Percentiles rank a stretch among this genome's conserved stretches.
Evolutionary conservation across 1,140 invertebrate species (phyloP).

Genomic region (Drosophila miranda): DNA sequence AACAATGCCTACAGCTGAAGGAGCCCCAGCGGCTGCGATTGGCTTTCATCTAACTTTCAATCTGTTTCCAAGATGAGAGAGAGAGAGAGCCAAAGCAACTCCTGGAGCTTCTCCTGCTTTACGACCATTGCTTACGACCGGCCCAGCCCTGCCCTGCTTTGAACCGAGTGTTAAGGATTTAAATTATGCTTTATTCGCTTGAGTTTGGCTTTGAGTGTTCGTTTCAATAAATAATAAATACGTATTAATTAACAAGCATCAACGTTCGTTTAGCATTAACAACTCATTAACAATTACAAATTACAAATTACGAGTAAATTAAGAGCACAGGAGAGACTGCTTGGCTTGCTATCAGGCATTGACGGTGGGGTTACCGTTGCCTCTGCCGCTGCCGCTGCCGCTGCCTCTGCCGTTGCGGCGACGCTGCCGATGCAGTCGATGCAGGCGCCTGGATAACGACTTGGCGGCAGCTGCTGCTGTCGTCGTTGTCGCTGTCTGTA

Average conservation of each 20-base stretch:
- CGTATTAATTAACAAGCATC: constrained; percentile 70
- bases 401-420: neutral
- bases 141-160: no score
- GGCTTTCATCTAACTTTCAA: no score
- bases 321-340: neutral
- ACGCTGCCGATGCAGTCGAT: constrained; percentile 14
- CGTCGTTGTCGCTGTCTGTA: constrained; percentile 7
- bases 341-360: no score
- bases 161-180: no score
- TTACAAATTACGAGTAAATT: constrained; percentile 33
- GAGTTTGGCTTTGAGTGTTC: constrained; percentile 40
- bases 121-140: no score
- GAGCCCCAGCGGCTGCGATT: no score
- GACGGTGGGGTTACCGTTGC: no score
- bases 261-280: constrained; percentile 58
- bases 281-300: constrained; percentile 74
- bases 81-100: no score
- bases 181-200: constrained; percentile 39
- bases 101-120: no score
- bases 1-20: no score
- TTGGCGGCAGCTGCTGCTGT: constrained; percentile 25
- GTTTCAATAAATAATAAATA: constrained; percentile 71
- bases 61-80: no score
- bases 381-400: no score
- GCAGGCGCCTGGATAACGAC: constrained; percentile 23